A percentile compares a stretch with the other conserved stretches of the same genome.
Conservation (phyloP, 2,797 vertebrate genomes). For the Rhincodon typus region DNA sequence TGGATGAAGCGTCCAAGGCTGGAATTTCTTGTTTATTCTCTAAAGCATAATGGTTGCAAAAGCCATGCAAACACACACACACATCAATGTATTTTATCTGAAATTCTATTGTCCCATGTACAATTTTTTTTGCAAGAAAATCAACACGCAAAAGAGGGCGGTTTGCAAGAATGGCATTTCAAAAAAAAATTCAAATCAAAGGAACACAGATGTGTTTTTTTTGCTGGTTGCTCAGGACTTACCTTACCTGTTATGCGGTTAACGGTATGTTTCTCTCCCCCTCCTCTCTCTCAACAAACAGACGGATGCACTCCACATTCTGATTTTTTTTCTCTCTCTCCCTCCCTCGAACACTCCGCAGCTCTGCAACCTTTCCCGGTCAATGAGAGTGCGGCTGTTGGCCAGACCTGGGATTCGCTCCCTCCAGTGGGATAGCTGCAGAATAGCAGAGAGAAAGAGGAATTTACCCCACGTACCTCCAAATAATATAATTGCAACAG, state of each 20-base stretch:
- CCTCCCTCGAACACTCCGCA: neutral
- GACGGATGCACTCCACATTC: neutral
- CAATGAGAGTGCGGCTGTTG: neutral
- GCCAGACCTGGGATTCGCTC: neutral
- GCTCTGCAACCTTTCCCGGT: neutral
- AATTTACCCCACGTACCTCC: neutral
- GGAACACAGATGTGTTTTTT: neutral
- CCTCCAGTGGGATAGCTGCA: neutral
- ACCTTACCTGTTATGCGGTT: neutral
- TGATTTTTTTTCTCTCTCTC: neutral
- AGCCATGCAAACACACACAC: neutral
- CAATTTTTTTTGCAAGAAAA: neutral
- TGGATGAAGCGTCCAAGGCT: neutral
- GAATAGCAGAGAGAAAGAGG: neutral
- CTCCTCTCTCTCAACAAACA: neutral
- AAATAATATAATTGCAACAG: neutral
- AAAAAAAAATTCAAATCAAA: neutral
- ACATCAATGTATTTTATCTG: neutral
- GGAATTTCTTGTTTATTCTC: neutral
- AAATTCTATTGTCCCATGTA: neutral
- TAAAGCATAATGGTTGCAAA: no score
- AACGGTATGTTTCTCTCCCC: neutral
- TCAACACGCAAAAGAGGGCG: neutral
- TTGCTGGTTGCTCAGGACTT: neutral
- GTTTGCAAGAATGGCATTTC: neutral